phyloP scores from a whole-genome alignment of 2,797 vertebrate genomes.

The Sebastes vulpes region DNA sequence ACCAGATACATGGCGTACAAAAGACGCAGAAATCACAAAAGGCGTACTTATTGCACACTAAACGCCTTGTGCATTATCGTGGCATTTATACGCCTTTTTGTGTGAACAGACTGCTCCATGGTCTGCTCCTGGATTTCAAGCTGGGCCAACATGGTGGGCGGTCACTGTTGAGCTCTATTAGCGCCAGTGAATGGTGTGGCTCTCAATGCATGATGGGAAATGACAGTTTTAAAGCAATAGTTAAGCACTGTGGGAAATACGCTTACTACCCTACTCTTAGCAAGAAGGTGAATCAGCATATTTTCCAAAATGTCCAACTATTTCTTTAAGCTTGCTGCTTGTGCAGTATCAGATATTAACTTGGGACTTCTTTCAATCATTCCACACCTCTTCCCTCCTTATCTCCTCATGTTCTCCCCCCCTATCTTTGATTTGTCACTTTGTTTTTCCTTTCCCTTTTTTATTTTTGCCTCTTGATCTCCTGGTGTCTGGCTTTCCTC shows the following conservation, averaged over 20 bases:
- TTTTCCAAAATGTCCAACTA: constrained; percentile 23
- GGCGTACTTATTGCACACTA: no score
- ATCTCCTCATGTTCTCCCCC: background rate
- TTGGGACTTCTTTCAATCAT: constrained; percentile 8
- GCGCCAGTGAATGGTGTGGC: background rate
- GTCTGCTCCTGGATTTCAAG: background rate
- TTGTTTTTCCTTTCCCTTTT: background rate
- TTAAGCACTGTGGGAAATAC: constrained; percentile 4
- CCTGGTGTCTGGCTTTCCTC: background rate
- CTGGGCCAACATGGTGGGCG: background rate
- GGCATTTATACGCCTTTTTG: no score
- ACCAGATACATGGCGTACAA: no score
- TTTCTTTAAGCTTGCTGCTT: background rate
- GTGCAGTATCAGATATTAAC: background rate
- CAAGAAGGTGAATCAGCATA: background rate
- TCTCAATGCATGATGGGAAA: constrained; percentile 33
- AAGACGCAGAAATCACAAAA: no score
- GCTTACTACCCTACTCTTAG: background rate
- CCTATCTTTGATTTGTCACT: background rate
- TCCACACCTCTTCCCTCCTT: background rate
- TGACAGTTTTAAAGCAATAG: constrained; percentile 16
- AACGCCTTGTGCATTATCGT: no score
- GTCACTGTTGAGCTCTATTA: background rate
- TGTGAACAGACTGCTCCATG: no score
- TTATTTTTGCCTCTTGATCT: background rate